Percentiles rank a stretch among this genome's conserved stretches.
Conservation (phyloP, 1,140 invertebrate species). For the Cataglyphis hispanica region DNA sequence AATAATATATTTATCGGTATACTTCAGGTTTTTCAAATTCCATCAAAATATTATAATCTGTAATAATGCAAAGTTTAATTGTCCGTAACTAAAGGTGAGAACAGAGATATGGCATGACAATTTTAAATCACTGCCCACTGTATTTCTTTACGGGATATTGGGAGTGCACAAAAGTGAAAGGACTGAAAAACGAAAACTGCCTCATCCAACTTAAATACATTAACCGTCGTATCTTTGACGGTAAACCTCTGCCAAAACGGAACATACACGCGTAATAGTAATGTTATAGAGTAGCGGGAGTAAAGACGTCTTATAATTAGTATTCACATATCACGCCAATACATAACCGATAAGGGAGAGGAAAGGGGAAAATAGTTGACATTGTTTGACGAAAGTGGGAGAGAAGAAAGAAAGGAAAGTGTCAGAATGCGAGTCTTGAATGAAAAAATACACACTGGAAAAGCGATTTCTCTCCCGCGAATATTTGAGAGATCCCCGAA, state of each 20-base stretch:
- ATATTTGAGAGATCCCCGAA: neutral
- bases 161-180: slow-evolving; percentile 53
- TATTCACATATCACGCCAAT: slow-evolving; percentile 80
- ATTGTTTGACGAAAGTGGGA: slow-evolving; percentile 27
- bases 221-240: slow-evolving; percentile 62
- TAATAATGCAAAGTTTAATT: slow-evolving; percentile 28
- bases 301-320: slow-evolving; percentile 76
- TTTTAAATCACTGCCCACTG: slow-evolving; percentile 24
- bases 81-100: neutral
- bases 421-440: neutral
- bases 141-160: slow-evolving; percentile 56
- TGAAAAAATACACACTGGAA: neutral
- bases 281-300: slow-evolving; percentile 80
- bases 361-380: slow-evolving; percentile 28
- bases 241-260: slow-evolving; percentile 80
- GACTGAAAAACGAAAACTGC: slow-evolving; percentile 77
- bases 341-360: slow-evolving; percentile 60
- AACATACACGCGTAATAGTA: slow-evolving; percentile 76
- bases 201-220: slow-evolving; percentile 74
- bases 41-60: neutral
- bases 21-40: neutral
- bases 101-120: slow-evolving; percentile 1
- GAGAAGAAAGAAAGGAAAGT: neutral
- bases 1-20: neutral
- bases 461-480: neutral